Conservation (phyloP, 2,888 invertebrate species). For the Chironomus riparius region DNA sequence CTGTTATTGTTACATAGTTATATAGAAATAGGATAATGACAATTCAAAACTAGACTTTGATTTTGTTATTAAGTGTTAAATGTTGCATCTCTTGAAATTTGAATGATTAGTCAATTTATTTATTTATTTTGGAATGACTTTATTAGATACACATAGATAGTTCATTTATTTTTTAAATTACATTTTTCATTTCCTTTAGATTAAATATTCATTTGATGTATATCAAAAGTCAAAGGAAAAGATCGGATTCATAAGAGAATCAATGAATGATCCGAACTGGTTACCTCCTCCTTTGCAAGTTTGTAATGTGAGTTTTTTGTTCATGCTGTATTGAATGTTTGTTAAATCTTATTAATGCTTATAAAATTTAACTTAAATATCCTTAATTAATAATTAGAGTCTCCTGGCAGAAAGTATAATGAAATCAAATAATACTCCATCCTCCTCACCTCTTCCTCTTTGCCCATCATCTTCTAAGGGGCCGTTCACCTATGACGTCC, state of each 20-base stretch:
- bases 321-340: neutral
- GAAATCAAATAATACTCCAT: too few relatives aligned
- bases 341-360: too few relatives aligned
- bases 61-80: neutral
- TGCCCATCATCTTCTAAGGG: too few relatives aligned
- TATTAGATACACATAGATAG: too few relatives aligned
- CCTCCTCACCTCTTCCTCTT: too few relatives aligned
- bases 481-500: too few relatives aligned
- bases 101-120: neutral
- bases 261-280: constrained; percentile 52
- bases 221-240: constrained; percentile 53
- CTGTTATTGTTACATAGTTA: constrained; percentile 29
- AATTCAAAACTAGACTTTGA: neutral
- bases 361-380: too few relatives aligned
- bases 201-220: constrained; percentile 58
- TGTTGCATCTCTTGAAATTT: neutral
- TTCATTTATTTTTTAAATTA: constrained; percentile 7
- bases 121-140: neutral
- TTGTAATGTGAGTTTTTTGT: constrained; percentile 53
- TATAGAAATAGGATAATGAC: neutral
- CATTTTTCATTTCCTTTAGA: constrained; percentile 42
- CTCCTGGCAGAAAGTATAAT: too few relatives aligned
- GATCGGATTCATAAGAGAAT: constrained; percentile 48
- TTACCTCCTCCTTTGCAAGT: constrained; percentile 54
- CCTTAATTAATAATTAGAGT: too few relatives aligned